Evolutionary conservation across 2,888 invertebrate species (phyloP).

Genomic region (Stenodera caucasica): DNA sequence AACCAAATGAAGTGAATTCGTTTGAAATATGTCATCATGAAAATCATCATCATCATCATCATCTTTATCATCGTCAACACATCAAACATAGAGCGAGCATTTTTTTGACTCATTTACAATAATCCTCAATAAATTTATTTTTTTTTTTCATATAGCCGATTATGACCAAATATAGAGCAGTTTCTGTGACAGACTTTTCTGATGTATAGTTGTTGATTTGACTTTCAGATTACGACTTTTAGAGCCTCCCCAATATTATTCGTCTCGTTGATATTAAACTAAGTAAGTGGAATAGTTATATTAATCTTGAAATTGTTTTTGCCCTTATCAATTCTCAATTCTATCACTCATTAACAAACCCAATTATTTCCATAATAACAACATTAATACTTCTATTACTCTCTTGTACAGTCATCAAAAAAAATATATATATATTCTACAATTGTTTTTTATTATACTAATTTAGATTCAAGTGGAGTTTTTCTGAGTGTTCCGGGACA

Average conservation of each 20-base stretch:
- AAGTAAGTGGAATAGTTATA: conserved; percentile 40
- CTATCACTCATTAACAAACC: neutral
- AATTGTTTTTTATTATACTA: neutral
- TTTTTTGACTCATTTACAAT: conserved; percentile 23
- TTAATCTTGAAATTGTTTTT: conserved; percentile 38
- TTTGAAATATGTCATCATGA: conserved; percentile 27
- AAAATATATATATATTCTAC: no score
- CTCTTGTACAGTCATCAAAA: no score
- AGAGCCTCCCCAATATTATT: conserved; percentile 41
- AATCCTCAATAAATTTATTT: neutral
- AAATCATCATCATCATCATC: conserved; percentile 4
- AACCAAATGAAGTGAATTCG: conserved; percentile 35
- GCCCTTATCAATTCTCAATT: conserved; percentile 4
- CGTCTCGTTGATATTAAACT: conserved; percentile 43
- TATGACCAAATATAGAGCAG: conserved; percentile 34
- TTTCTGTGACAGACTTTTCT: conserved; percentile 38
- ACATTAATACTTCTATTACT: no score
- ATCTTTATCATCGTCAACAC: neutral
- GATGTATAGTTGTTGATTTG: conserved; percentile 44
- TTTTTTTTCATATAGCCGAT: neutral
- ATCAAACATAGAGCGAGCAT: neutral
- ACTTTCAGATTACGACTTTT: conserved; percentile 43
- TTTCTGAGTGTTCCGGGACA: neutral
- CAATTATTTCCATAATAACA: neutral
- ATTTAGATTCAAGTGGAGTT: neutral